Evolutionary conservation across 2,113 vertebrate genomes (phyloP).

Genomic region (Pan troglodytes): DNA sequence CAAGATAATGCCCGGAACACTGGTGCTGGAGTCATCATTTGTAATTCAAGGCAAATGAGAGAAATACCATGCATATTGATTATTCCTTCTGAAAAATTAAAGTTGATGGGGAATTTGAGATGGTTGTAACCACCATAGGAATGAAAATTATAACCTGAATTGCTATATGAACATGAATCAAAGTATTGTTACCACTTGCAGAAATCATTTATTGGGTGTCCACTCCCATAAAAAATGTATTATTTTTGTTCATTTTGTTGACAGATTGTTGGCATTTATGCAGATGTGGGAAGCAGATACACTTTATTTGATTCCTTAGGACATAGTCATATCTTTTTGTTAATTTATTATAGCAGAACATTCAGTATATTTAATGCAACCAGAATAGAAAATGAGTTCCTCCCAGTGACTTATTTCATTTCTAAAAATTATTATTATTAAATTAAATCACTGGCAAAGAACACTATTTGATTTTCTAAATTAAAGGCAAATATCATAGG

Average conservation of each 20-base stretch:
- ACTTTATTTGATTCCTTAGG: background rate
- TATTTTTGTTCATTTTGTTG: slow-evolving; percentile 45
- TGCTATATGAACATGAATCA: slow-evolving; percentile 40
- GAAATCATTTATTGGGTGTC: slow-evolving; percentile 35
- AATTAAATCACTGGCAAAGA: background rate
- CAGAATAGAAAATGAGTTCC: slow-evolving; percentile 1
- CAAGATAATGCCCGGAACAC: slow-evolving; percentile 50
- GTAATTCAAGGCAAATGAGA: slow-evolving; percentile 64
- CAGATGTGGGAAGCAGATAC: background rate
- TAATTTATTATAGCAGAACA: slow-evolving; percentile 12
- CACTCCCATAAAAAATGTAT: slow-evolving; percentile 23
- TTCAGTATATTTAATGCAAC: background rate
- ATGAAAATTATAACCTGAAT: slow-evolving; percentile 44
- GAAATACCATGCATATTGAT: slow-evolving; percentile 36
- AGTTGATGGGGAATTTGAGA: slow-evolving; percentile 48
- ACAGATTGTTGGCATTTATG: slow-evolving; percentile 13
- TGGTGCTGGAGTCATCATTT: slow-evolving; percentile 39
- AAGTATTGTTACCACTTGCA: slow-evolving; percentile 3
- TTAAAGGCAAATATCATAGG: background rate
- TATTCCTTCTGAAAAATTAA: slow-evolving; percentile 29
- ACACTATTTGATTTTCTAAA: background rate
- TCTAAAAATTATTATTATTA: background rate
- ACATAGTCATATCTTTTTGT: slow-evolving; percentile 40
- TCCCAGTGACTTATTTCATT: background rate
- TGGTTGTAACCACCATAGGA: background rate